A percentile compares a stretch with the other conserved stretches of the same genome.
Evolutionary conservation across 2,113 vertebrate species (phyloP).

Genomic region (Myrmecophaga tridactyla): DNA sequence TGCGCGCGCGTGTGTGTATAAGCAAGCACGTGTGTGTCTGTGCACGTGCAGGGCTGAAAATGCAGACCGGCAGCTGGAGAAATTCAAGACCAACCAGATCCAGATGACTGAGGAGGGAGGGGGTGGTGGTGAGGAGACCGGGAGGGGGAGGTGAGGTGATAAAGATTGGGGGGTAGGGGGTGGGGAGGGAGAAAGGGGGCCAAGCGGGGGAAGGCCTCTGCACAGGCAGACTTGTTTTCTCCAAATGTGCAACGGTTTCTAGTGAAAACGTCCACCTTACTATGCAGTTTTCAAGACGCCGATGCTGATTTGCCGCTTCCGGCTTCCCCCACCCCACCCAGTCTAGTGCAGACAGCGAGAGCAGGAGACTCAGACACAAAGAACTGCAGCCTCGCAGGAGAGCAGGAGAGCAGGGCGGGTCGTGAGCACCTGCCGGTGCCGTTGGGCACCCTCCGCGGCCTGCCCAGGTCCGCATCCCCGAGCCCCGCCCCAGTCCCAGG

Average conservation of each 20-base stretch:
- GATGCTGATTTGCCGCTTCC: conserved; percentile 49
- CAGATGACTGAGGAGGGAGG: conserved; percentile 62
- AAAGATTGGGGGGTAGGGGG: not conserved
- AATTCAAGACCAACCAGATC: conserved; percentile 53
- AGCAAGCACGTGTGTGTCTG: not conserved
- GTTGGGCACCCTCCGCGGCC: not conserved
- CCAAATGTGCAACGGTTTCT: conserved; percentile 28
- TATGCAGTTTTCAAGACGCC: conserved; percentile 67
- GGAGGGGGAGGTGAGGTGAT: not conserved
- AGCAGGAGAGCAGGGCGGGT: not conserved
- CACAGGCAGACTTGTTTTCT: not conserved
- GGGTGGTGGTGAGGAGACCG: not conserved
- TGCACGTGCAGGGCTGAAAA: not conserved
- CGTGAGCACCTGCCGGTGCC: conserved; percentile 38
- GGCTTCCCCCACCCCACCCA: conserved; percentile 55
- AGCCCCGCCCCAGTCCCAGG: not conserved
- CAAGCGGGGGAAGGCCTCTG: not conserved
- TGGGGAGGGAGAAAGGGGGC: not conserved
- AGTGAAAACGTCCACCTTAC: conserved; percentile 56
- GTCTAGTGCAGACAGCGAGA: conserved; percentile 44
- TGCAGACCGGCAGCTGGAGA: conserved; percentile 49
- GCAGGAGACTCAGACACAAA: conserved; percentile 70
- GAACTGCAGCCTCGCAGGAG: conserved; percentile 22
- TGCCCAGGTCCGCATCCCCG: not conserved
- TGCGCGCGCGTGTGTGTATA: no score